Percentiles rank a stretch among this genome's conserved stretches.
phyloP scores from a whole-genome alignment of 2,888 invertebrate genomes.

The Calameuta filiformis region DNA sequence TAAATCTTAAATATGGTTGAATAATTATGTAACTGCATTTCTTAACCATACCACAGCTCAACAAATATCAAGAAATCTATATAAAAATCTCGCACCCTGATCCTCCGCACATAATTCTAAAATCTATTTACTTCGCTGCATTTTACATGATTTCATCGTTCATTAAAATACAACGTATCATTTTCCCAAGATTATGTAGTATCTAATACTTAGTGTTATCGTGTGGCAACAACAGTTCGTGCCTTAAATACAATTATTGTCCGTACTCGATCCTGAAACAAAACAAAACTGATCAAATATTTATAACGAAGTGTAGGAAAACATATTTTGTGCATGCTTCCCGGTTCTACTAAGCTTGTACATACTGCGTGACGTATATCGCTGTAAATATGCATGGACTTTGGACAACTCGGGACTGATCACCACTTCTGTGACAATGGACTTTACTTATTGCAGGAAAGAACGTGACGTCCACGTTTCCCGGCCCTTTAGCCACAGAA shows the following conservation, averaged over 20 bases:
- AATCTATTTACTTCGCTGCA: not conserved
- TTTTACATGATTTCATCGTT: not conserved
- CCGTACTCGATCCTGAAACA: not conserved
- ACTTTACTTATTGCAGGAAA: slow-evolving; percentile 62
- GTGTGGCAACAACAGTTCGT: not conserved
- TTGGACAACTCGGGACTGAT: slow-evolving; percentile 26
- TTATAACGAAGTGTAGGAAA: not conserved
- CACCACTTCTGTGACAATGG: slow-evolving; percentile 43
- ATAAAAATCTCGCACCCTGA: not conserved
- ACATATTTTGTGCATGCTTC: slow-evolving; percentile 39
- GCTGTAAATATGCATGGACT: slow-evolving; percentile 56
- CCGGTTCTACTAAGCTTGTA: slow-evolving; percentile 34
- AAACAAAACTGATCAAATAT: not conserved
- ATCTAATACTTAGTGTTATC: not conserved
- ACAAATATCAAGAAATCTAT: not conserved
- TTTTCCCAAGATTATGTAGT: not conserved
- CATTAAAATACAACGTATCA: not conserved
- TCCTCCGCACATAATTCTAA: not conserved
- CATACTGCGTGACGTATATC: slow-evolving; percentile 24
- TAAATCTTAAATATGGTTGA: not conserved
- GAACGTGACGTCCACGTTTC: slow-evolving; percentile 53
- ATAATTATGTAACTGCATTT: not conserved
- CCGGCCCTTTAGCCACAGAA: slow-evolving; percentile 49
- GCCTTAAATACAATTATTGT: not conserved
- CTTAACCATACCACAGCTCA: not conserved